These are phyloP conservation scores for Tapirus terrestris DNA, from an alignment of 2,113 vertebrate genomes.

Conservation along the genomic window DNA sequence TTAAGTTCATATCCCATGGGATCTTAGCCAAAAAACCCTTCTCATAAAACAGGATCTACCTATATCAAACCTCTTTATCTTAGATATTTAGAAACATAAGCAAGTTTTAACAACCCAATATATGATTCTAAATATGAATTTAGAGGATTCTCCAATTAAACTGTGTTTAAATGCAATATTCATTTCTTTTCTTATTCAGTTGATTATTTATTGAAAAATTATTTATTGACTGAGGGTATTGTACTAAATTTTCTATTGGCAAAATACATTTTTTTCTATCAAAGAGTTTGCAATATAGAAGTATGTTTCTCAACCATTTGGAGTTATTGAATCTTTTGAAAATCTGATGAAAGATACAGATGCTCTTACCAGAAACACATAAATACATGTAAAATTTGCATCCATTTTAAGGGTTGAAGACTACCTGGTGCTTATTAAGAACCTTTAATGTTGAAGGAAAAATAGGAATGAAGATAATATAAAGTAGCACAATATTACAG, in stretches of 20 bases:
- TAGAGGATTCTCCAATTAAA: not conserved
- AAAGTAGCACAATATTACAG: not conserved
- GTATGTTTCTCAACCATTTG: not conserved
- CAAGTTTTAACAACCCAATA: not conserved
- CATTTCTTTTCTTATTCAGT: not conserved
- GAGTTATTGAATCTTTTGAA: conserved; percentile 16
- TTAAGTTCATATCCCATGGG: not conserved
- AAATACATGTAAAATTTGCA: conserved; percentile 12
- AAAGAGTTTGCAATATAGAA: not conserved
- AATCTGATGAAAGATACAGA: not conserved
- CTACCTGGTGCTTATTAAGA: not conserved
- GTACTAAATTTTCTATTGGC: not conserved
- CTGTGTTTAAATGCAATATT: not conserved
- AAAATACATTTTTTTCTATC: not conserved
- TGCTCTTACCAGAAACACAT: not conserved
- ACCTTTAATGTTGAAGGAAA: not conserved
- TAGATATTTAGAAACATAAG: not conserved
- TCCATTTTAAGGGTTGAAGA: not conserved
- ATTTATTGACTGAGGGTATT: not conserved
- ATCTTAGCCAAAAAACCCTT: not conserved
- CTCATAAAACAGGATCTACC: not conserved
- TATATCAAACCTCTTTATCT: not conserved
- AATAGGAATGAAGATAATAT: not conserved
- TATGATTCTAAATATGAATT: not conserved
- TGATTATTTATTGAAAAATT: not conserved